Evolutionary conservation across 1,140 invertebrate species (phyloP).

Genomic region (Calycopis cecrops): DNA sequence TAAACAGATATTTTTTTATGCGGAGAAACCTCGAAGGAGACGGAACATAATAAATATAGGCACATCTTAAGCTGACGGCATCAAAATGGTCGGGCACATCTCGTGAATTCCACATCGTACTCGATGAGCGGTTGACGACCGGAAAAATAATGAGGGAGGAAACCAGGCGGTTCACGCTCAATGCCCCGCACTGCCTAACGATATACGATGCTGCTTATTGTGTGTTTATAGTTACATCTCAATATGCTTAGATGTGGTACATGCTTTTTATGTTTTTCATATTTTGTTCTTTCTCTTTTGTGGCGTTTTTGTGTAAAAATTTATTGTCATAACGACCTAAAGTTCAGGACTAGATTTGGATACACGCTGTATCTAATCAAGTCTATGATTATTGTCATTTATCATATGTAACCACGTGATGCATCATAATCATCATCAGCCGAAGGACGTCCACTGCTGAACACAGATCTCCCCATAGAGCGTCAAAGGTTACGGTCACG

Average conservation of each 20-base stretch:
- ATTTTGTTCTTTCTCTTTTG: background rate
- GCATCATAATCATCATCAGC: no score
- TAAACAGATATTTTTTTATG: no score
- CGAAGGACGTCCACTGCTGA: no score
- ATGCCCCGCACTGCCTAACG: constrained; percentile 11
- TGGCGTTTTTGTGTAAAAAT: no score
- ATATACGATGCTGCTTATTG: background rate
- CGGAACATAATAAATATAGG: background rate
- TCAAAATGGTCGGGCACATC: constrained; percentile 11
- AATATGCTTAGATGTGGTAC: background rate
- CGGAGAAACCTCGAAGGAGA: no score
- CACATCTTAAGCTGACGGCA: constrained; percentile 1
- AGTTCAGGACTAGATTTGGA: no score
- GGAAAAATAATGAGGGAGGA: constrained; percentile 35
- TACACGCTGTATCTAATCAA: no score
- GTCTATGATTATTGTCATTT: no score
- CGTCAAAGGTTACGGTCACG: no score
- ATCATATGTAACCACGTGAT: no score
- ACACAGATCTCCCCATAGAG: no score
- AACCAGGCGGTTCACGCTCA: constrained; percentile 15
- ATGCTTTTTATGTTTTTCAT: background rate
- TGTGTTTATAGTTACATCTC: constrained; percentile 11
- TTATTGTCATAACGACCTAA: no score
- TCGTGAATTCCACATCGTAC: constrained; percentile 21
- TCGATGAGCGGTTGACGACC: constrained; percentile 30